phyloP scores from a whole-genome alignment of 2,888 invertebrate genomes.

The Molorchus minor region DNA sequence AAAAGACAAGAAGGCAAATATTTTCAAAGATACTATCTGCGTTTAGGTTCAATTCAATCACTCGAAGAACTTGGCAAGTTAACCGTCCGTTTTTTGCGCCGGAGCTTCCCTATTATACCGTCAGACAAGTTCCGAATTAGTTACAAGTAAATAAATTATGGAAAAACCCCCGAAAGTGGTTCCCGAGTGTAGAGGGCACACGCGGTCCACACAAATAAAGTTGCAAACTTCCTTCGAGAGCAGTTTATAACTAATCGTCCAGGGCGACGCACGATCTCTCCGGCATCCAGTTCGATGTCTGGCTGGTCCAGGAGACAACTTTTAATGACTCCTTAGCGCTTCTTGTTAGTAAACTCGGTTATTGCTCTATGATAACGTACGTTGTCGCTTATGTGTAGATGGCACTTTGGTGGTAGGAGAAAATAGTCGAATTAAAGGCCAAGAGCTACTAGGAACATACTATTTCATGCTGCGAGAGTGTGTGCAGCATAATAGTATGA shows the following conservation, averaged over 20 bases:
- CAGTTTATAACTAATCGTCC: conserved; percentile 30
- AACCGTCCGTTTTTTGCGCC: too few species aligned
- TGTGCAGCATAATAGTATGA: too few species aligned
- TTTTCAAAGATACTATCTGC: too few species aligned
- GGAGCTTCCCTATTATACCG: conserved; percentile 2
- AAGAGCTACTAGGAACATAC: too few species aligned
- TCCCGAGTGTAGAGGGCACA: conserved; percentile 19
- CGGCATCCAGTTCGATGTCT: conserved; percentile 8
- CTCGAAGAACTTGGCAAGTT: too few species aligned
- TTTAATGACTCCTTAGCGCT: conserved; percentile 22
- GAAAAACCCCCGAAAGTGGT: conserved; percentile 37
- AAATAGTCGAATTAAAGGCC: too few species aligned
- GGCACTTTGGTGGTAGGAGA: too few species aligned
- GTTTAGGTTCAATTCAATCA: too few species aligned
- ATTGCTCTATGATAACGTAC: conserved; percentile 15
- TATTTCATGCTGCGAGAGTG: too few species aligned
- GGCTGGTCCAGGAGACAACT: conserved; percentile 9
- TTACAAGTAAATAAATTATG: conserved; percentile 39
- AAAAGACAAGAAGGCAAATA: too few species aligned
- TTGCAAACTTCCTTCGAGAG: conserved; percentile 29
- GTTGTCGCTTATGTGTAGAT: too few species aligned
- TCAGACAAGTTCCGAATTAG: conserved; percentile 32
- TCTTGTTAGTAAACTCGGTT: conserved; percentile 18
- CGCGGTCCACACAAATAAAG: conserved; percentile 24
- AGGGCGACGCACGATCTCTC: conserved; percentile 16